phyloP scores from a whole-genome alignment of 2,113 vertebrate genomes.

The Cryptotis parvus region DNA sequence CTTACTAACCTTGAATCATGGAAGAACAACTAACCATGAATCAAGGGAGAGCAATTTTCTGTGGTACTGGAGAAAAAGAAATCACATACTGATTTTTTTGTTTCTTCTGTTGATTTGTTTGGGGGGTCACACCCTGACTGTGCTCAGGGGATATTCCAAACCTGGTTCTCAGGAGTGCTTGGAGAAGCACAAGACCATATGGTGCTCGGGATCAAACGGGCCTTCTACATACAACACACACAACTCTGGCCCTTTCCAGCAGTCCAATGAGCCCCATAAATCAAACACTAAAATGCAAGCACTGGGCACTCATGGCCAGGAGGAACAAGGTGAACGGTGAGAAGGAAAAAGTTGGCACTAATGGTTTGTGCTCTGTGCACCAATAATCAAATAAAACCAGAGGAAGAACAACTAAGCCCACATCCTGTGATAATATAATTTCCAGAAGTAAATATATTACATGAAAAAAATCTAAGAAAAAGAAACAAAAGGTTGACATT shows the following conservation, averaged over 20 bases:
- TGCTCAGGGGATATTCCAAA: too few relatives aligned
- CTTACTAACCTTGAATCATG: background rate
- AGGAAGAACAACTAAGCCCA: background rate
- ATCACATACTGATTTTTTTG: background rate
- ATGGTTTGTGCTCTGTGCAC: background rate
- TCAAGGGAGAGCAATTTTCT: background rate
- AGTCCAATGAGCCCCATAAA: too few relatives aligned
- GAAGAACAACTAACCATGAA: background rate
- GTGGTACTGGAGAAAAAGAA: background rate
- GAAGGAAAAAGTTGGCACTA: background rate
- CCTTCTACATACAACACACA: too few relatives aligned
- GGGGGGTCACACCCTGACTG: too few relatives aligned
- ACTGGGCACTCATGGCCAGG: background rate
- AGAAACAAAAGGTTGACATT: background rate
- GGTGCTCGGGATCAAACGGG: too few relatives aligned
- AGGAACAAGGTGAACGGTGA: background rate
- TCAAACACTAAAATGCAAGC: background rate
- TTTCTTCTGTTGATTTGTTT: too few relatives aligned
- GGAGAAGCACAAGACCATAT: too few relatives aligned
- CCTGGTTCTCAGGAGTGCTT: too few relatives aligned
- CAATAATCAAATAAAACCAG: slow-evolving; percentile 5
- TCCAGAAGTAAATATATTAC: background rate
- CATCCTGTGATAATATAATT: background rate
- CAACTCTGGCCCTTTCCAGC: too few relatives aligned
- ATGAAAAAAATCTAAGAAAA: background rate